phyloP scores from a whole-genome alignment of 2,888 invertebrate genomes.

The Miltochrista miniata region DNA sequence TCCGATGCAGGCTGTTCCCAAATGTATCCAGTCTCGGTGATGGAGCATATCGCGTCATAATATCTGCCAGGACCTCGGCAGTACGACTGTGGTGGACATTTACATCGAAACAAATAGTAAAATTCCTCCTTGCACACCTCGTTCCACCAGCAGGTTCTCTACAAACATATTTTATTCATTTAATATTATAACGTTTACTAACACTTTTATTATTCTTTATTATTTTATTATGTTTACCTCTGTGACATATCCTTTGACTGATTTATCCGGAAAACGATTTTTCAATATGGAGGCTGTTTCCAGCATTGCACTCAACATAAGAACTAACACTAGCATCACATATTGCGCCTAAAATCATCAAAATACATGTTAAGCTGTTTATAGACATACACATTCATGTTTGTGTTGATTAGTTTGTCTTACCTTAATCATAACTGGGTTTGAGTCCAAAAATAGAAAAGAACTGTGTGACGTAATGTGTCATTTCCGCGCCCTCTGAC shows the following conservation, averaged over 20 bases:
- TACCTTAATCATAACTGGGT: slow-evolving; percentile 75
- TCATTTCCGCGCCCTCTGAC: slow-evolving; percentile 61
- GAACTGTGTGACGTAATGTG: slow-evolving; percentile 50
- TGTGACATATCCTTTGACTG: slow-evolving; percentile 91
- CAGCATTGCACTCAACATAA: slow-evolving; percentile 65
- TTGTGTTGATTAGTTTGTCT: slow-evolving; percentile 29
- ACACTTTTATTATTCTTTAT: slow-evolving; percentile 8
- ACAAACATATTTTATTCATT: slow-evolving; percentile 42
- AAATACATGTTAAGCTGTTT: slow-evolving; percentile 33
- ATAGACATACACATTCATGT: slow-evolving; percentile 29
- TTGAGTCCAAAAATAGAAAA: slow-evolving; percentile 58
- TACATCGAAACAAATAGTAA: slow-evolving; percentile 92
- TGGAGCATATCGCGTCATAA: slow-evolving; percentile 95
- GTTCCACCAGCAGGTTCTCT: slow-evolving; percentile 97
- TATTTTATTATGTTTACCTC: slow-evolving; percentile 83
- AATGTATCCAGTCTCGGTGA: slow-evolving; percentile 95
- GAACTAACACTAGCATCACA: slow-evolving; percentile 62
- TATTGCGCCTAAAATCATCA: slow-evolving; percentile 63
- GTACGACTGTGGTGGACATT: slow-evolving; percentile 94
- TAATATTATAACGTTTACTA: slow-evolving; percentile 4
- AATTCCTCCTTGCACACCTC: slow-evolving; percentile 97
- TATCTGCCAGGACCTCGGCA: slow-evolving; percentile 94
- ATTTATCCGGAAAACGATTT: slow-evolving; percentile 91
- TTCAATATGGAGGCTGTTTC: slow-evolving; percentile 76
- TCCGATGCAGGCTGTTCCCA: slow-evolving; percentile 90